Percentiles rank a stretch among this genome's conserved stretches.
These are phyloP conservation scores for Oryzias curvinotus DNA, from an alignment of 2,113 vertebrate species.

Conservation along the genomic window DNA sequence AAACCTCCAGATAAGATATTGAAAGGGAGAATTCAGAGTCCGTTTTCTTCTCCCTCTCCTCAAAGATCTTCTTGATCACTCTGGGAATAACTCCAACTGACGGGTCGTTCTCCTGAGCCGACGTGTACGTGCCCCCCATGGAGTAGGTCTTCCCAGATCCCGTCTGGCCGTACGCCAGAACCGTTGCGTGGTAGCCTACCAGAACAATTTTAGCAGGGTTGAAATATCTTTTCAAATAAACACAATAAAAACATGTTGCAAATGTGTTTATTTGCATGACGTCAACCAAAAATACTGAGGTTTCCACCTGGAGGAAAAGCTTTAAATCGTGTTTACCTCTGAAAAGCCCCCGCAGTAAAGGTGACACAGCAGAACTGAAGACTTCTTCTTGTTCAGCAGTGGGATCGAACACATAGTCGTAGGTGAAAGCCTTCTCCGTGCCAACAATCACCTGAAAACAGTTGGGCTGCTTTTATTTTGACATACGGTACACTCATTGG, in stretches of 20 bases:
- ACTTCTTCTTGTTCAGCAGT: conserved; percentile 93
- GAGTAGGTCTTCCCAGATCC: conserved; percentile 97
- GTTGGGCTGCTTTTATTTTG: background rate
- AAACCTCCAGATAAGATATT: conserved; percentile 94
- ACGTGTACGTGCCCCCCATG: conserved; percentile 93
- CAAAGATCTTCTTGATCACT: conserved; percentile 86
- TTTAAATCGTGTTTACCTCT: conserved; percentile 79
- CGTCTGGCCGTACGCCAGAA: conserved; percentile 94
- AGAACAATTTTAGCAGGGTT: background rate
- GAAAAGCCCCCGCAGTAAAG: conserved; percentile 87
- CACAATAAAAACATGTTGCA: background rate
- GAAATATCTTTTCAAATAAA: background rate
- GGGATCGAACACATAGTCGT: conserved; percentile 93
- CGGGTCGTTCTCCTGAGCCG: conserved; percentile 86
- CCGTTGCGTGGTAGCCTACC: conserved; percentile 92
- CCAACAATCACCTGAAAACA: conserved; percentile 87
- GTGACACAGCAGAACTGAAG: conserved; percentile 82
- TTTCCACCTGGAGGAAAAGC: background rate
- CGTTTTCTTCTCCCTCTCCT: conserved; percentile 77
- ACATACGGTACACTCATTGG: background rate
- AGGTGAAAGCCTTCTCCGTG: conserved; percentile 90
- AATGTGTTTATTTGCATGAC: too few species aligned
- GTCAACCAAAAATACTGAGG: too few species aligned
- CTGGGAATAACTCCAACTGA: conserved; percentile 91
- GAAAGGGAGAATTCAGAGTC: conserved; percentile 83